Percentiles rank a stretch among this genome's conserved stretches.
phyloP scores from a whole-genome alignment of 2,888 invertebrate genomes.

The Pyrochroa serraticornis region DNA sequence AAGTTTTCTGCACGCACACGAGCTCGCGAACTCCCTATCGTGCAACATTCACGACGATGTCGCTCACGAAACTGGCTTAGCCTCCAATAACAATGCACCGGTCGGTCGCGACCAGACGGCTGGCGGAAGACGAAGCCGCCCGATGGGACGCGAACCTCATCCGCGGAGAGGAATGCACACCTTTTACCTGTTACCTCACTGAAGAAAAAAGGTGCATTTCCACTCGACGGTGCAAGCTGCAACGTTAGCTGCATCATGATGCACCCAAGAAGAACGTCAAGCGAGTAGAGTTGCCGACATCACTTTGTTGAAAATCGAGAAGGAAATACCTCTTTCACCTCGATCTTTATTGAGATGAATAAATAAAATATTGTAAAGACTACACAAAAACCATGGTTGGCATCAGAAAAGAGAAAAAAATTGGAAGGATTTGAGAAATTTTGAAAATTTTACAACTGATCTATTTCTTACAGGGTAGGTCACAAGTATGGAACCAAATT shows the following conservation, averaged over 20 bases:
- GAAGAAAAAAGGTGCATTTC: slow-evolving; percentile 10
- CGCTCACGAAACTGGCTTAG: slow-evolving; percentile 25
- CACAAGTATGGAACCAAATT: no score
- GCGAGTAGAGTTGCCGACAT: no score
- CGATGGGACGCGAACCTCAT: slow-evolving; percentile 11
- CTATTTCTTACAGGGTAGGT: no score
- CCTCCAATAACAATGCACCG: slow-evolving; percentile 26
- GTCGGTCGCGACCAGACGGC: slow-evolving; percentile 17
- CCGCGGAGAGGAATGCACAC: slow-evolving; percentile 24
- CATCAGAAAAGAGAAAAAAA: no score
- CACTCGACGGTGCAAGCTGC: neutral
- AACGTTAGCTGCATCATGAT: slow-evolving; percentile 5
- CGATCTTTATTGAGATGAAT: no score
- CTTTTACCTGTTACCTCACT: slow-evolving; percentile 28
- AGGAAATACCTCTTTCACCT: no score
- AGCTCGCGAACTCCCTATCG: slow-evolving; percentile 17
- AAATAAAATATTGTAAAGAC: no score
- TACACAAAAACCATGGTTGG: no score
- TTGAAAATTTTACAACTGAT: no score
- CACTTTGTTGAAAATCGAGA: no score
- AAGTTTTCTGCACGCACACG: slow-evolving; percentile 23
- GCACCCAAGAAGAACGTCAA: neutral
- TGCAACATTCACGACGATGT: slow-evolving; percentile 6
- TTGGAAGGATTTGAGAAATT: no score
- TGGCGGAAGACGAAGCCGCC: slow-evolving; percentile 3